Conservation (phyloP, 2,888 invertebrate species). For the Entomobrya multifasciata region DNA sequence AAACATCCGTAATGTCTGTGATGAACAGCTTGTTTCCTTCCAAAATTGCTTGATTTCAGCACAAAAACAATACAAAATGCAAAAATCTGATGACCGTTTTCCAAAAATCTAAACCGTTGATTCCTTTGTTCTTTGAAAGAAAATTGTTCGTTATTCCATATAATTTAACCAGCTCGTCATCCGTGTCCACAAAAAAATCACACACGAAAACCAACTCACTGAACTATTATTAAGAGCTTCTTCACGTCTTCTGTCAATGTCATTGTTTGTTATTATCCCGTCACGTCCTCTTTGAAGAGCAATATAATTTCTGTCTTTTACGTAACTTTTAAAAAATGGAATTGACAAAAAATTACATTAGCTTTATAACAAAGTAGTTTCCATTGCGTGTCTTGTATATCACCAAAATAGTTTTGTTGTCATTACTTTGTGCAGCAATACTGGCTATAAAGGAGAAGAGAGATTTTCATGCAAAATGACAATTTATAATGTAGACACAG, state of each 20-base stretch:
- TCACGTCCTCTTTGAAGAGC: background rate
- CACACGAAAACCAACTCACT: conserved; percentile 37
- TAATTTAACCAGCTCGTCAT: conserved; percentile 28
- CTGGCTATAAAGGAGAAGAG: background rate
- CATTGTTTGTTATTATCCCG: background rate
- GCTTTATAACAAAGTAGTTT: no score
- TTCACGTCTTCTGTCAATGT: conserved; percentile 29
- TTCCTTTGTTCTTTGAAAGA: no score
- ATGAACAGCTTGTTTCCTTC: no score
- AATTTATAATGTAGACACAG: background rate
- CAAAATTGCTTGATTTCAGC: no score
- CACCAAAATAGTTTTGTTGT: conserved; percentile 30
- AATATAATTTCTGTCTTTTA: no score
- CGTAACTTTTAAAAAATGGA: no score
- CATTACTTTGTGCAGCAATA: background rate
- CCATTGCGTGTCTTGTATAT: conserved; percentile 31
- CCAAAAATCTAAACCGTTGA: no score
- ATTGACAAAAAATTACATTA: no score
- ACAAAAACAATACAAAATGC: no score
- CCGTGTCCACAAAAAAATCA: conserved; percentile 52
- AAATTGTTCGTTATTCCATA: conserved; percentile 24
- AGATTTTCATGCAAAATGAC: conserved; percentile 50
- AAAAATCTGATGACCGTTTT: no score
- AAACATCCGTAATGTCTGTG: background rate
- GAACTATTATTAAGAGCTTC: background rate